Evolutionary conservation across 2,888 invertebrate species (phyloP).

Genomic region (Dusona sp.): DNA sequence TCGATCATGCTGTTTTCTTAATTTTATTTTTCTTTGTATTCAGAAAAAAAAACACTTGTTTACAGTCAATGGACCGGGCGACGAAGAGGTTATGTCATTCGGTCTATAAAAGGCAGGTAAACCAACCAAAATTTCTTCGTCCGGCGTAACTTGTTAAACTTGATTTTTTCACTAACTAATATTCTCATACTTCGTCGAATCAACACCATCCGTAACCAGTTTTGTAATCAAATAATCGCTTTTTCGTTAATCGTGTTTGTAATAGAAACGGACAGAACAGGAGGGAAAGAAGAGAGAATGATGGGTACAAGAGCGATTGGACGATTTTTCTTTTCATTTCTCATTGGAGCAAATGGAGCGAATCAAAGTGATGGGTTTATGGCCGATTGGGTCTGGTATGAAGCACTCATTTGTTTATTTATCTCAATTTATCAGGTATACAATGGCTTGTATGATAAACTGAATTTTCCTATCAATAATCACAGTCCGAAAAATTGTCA

Average conservation of each 20-base stretch:
- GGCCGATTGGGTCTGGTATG: neutral
- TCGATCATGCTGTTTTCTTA: conserved; percentile 75
- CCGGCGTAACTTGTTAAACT: neutral
- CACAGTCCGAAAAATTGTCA: neutral
- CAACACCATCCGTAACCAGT: neutral
- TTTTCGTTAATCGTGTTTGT: no score
- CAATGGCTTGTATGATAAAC: neutral
- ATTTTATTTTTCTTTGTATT: neutral
- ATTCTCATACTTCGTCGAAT: neutral
- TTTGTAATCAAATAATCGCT: neutral
- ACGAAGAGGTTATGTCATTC: conserved; percentile 26
- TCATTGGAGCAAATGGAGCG: neutral
- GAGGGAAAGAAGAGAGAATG: neutral
- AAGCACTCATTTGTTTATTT: neutral
- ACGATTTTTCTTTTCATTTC: neutral
- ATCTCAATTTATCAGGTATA: neutral
- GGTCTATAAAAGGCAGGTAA: neutral
- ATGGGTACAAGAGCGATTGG: conserved; percentile 20
- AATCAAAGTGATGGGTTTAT: conserved; percentile 1
- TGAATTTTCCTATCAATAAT: neutral
- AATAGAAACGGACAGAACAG: neutral
- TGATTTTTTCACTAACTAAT: neutral
- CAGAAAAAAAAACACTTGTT: neutral
- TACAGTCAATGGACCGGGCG: neutral
- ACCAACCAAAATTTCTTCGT: neutral